These are phyloP conservation scores for Clytia hemisphaerica DNA, from an alignment of 30 jellyfish, hydroid and myxozoan species.

Conservation along the genomic window DNA sequence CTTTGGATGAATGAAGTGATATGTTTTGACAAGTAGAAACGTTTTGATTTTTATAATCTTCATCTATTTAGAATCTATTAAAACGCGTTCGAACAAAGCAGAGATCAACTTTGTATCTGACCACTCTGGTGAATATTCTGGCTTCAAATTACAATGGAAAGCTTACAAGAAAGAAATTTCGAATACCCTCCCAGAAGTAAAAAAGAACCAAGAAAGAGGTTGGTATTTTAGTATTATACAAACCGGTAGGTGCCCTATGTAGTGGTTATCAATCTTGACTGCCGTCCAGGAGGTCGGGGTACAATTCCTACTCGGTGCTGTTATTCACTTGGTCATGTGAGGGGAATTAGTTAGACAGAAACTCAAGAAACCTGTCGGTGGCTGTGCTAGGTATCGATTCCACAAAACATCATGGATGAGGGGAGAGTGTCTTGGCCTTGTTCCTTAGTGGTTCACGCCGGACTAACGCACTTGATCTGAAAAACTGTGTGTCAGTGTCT, in stretches of 20 bases:
- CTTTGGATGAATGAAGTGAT: background rate
- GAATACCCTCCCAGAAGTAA: background rate
- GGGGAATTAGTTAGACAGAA: no score
- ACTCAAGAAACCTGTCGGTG: no score
- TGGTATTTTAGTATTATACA: background rate
- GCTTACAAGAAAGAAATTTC: conserved; percentile 8
- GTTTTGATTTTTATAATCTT: no score
- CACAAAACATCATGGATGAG: background rate
- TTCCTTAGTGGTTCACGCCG: no score
- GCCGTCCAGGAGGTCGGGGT: no score
- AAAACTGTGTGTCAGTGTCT: no score
- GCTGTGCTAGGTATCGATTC: no score
- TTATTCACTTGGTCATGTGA: no score
- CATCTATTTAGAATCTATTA: conserved; percentile 47
- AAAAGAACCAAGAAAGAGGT: conserved; percentile 24
- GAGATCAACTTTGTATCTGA: conserved; percentile 68
- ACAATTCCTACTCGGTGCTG: no score
- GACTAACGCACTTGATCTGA: no score
- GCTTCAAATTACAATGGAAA: conserved; percentile 75
- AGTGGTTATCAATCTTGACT: no score
- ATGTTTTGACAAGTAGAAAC: background rate
- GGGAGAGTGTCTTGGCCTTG: no score
- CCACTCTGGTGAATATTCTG: conserved; percentile 67
- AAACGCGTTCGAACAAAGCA: conserved; percentile 60
- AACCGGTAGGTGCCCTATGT: background rate